Evolutionary conservation across 2,113 vertebrate species (phyloP), one percentile per base, ranked within the genome.

Genomic region (Ictalurus punctatus): DNA sequence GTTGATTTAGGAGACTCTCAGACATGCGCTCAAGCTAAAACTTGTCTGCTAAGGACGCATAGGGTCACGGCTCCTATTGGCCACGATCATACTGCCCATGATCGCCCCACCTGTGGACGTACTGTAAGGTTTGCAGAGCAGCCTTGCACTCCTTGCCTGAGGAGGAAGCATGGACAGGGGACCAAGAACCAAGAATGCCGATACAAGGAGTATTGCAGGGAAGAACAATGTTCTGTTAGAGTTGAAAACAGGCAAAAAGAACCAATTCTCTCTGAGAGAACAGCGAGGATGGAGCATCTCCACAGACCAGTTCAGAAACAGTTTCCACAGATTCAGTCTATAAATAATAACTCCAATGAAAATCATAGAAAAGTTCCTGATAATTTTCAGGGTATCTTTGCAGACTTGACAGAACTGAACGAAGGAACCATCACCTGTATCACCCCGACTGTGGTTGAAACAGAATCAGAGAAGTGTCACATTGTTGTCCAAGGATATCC

Each of bases 131-230:
- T 91, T 0, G 95, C 96, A 78, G 95, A 97, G 86, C 95, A 95
- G 21, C 94, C 95, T 65, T 96, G 96, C 23, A 91, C 93, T 0
- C 95, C 94, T 0, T 95, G 95, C 86, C 92, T 94, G 91, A 94
- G 91, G 58, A 95, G 94, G 84, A 96, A 94, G 59, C 93, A 95
- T 73, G 93, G 88, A 0, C 92, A 81, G 30, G 93, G 82, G 67
- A 93, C 94, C 16, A 92, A 90, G 87, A 79, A 81, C 6, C 95
- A 95, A 0, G 88, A 95, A 63, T 94, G 93, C 87, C 95, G 94
- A 27, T 96, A 96, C 54, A 95, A 94, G 0, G 95, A 97, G 54
- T 97, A 97, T 13, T 96, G 96, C 88, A 89, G 95, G 90, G 95
- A 93, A 0, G 95, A 90, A 16, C 81, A 85, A 34, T 61, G 73